A percentile compares a stretch with the other conserved stretches of the same genome.
phyloP scores from a whole-genome alignment of 2,797 vertebrate genomes.

The Todus mexicanus region DNA sequence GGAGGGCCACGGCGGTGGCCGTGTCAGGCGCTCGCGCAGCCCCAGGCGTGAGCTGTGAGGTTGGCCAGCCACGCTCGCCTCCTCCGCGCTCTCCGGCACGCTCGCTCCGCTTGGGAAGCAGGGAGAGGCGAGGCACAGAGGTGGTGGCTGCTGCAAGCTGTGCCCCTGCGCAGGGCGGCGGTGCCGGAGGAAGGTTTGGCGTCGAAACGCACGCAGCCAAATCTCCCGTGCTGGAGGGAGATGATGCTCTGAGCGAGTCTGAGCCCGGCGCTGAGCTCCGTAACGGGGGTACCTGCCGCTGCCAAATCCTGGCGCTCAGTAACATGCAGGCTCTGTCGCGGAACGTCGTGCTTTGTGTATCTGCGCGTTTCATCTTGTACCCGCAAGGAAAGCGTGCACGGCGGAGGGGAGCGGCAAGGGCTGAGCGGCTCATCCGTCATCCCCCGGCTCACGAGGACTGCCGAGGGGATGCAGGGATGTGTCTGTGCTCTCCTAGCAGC shows the following conservation, averaged over 20 bases:
- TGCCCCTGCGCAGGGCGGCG: not conserved
- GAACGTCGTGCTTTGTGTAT: not conserved
- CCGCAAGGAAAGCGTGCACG: fast-evolving
- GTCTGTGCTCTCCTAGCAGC: fast-evolving
- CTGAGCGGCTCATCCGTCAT: not conserved
- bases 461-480: not conserved
- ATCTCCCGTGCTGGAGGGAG: not conserved
- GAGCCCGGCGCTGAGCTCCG: fast-evolving
- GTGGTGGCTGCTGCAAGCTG: not conserved
- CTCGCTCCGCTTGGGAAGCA: not conserved
- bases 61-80: not conserved
- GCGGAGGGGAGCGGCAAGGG: not conserved
- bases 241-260: not conserved
- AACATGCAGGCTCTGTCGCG: fast-evolving
- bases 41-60: fast-evolving
- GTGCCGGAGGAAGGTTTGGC: not conserved
- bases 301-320: not conserved
- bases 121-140: fast-evolving
- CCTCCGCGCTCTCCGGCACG: fast-evolving
- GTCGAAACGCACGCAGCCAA: fast-evolving
- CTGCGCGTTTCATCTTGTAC: not conserved
- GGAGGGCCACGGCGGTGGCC: not conserved
- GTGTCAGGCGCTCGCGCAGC: not conserved
- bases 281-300: not conserved
- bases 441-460: not conserved